Evolutionary conservation across 2,888 invertebrate species (phyloP).

Genomic region (Digitonthophagus gazella): DNA sequence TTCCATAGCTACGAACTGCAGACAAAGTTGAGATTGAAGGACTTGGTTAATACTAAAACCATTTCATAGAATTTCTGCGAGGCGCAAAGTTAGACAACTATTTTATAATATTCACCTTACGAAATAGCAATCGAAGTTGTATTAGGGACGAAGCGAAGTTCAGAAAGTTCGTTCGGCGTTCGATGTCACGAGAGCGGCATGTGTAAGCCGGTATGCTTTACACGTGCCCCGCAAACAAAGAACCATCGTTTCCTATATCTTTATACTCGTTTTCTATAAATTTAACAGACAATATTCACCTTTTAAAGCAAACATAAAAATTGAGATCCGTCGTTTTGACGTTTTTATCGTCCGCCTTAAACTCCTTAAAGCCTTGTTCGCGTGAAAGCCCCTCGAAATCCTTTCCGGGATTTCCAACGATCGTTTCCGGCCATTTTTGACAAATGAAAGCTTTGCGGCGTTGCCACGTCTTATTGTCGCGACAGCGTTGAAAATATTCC

Average conservation of each 20-base stretch:
- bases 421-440: neutral
- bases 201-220: neutral
- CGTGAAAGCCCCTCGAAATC: too few relatives aligned
- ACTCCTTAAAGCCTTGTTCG: neutral
- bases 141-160: neutral
- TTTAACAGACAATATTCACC: too few relatives aligned
- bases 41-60: neutral
- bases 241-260: too few relatives aligned
- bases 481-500: neutral
- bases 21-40: neutral
- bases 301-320: too few relatives aligned
- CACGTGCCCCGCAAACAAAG: neutral
- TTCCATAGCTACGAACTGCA: neutral
- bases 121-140: constrained; percentile 14
- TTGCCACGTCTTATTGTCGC: too few relatives aligned
- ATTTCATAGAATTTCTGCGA: neutral
- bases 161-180: constrained; percentile 1
- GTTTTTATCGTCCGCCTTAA: neutral
- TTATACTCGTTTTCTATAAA: too few relatives aligned
- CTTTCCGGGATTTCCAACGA: too few relatives aligned
- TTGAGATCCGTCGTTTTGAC: too few relatives aligned
- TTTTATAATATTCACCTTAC: constrained; percentile 15
- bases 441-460: neutral
- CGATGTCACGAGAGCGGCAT: neutral
- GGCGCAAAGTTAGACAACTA: neutral